Evolutionary conservation across 2,888 invertebrate species (phyloP).

Genomic region (Orthosia incerta): DNA sequence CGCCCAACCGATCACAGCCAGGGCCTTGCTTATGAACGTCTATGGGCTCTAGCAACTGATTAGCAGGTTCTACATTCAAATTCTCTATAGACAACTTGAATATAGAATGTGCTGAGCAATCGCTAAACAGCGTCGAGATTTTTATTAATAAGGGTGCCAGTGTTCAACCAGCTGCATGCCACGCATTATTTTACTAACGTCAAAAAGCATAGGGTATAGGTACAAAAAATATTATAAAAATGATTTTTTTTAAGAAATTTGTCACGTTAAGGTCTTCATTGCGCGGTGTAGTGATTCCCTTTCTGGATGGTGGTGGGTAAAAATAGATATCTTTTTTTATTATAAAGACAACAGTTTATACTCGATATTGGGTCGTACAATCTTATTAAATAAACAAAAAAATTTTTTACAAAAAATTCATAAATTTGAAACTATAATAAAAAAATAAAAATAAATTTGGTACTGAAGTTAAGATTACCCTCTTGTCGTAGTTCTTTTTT

Average conservation of each 20-base stretch:
- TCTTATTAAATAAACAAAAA: not conserved
- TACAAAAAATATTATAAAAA: too few species aligned
- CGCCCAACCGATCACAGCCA: not conserved
- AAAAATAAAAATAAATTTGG: not conserved
- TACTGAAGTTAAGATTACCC: not conserved
- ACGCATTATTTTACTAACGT: too few species aligned
- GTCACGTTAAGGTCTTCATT: slow-evolving; percentile 12
- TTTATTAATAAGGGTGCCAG: too few species aligned
- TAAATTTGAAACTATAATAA: not conserved
- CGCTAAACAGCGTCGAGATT: too few species aligned
- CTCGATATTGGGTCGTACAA: not conserved
- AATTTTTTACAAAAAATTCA: not conserved
- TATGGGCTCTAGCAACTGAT: too few species aligned
- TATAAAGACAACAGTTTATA: not conserved
- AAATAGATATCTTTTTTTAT: too few species aligned
- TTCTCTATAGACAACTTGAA: too few species aligned
- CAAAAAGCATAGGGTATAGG: not conserved
- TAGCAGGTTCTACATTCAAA: too few species aligned
- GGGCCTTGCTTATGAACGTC: too few species aligned
- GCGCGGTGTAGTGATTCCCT: slow-evolving; percentile 23
- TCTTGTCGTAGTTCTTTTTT: not conserved
- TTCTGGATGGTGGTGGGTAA: not conserved
- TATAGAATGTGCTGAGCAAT: too few species aligned
- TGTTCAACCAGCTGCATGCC: too few species aligned
- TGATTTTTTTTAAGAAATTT: not conserved